Conservation (phyloP, 1,140 invertebrate genomes). For the Plodia interpunctella region DNA sequence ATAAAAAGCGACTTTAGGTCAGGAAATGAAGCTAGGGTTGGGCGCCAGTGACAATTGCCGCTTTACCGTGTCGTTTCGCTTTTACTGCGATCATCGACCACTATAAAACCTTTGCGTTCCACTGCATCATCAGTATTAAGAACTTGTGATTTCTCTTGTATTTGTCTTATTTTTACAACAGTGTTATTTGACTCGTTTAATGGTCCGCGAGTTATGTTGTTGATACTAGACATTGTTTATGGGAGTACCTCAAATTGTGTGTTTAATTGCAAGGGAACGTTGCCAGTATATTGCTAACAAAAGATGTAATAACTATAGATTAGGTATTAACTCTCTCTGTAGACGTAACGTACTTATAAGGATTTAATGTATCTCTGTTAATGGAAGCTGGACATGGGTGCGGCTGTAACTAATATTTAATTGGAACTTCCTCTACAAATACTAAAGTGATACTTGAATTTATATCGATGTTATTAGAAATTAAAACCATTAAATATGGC, state of each 20-base stretch:
- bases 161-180: conserved; percentile 4
- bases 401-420: neutral
- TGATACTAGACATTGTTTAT: neutral
- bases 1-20: neutral
- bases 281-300: neutral
- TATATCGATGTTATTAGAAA: too few relatives aligned
- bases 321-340: neutral
- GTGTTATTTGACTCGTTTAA: neutral
- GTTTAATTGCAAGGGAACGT: neutral
- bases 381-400: neutral
- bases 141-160: conserved; percentile 6
- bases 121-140: conserved; percentile 20
- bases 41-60: conserved; percentile 39
- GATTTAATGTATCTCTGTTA: neutral
- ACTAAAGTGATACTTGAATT: neutral
- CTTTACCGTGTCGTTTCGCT: conserved; percentile 54
- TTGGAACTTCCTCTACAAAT: conserved; percentile 10
- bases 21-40: conserved; percentile 27
- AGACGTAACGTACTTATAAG: neutral
- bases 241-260: neutral
- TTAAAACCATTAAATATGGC: too few relatives aligned
- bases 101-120: conserved; percentile 46
- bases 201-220: neutral
- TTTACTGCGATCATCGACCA: conserved; percentile 51
- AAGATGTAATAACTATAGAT: conserved; percentile 1